Base-by-base conservation (phyloP, 2,888 invertebrate species). In the Tineola bisselliella region DNA sequence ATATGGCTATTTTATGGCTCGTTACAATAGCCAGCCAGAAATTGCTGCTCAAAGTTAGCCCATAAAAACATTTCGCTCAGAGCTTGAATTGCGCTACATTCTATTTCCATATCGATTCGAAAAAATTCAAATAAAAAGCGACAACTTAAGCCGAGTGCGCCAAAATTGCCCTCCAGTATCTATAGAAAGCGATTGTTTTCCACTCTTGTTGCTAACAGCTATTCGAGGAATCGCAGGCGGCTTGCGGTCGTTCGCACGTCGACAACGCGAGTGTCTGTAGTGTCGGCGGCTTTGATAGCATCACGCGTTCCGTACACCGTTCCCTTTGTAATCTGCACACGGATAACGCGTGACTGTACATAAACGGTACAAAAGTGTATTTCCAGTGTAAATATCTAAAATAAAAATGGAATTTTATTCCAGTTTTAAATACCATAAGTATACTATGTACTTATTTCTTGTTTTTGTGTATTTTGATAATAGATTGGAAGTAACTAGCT, bases 151-250 rank as follows among this genome's bases (percentile, higher is more conserved):
- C 4, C 25, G 25, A 25, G 6, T 6, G 25, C 2, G 25, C 25
- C 25, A 25, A 25, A 25, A 25, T 25, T 25, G 25, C 25, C 25
- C 25, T 6, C 25, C 25, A 25, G 25, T 25, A 25, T 25, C 25
- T 25, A 25, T 6, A 63, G 44, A 63, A 63, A 54, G 60, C 60
- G 33, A 62, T 63, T 63, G 63, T 63, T 62, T 62, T 62, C 30
- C 38, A 44, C 25, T 31, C 19, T 25, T 11, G 44, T 43, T 60
- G 60, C 44, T 62, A 61, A 58, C 63, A 38, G 60, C 52, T 61
- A 59, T 63, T 62, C 63, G 60, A 61, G 13, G 63, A 60, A 63
- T 61, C 30, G 54, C 59, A 54, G 57, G 12, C 59, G 54, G 52
- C n/a, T 52, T 17, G 60, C 60, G 62, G 62, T 44, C 59, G 59